Conservation (phyloP, 2,113 vertebrate genomes). For the Charadrius vociferus region DNA sequence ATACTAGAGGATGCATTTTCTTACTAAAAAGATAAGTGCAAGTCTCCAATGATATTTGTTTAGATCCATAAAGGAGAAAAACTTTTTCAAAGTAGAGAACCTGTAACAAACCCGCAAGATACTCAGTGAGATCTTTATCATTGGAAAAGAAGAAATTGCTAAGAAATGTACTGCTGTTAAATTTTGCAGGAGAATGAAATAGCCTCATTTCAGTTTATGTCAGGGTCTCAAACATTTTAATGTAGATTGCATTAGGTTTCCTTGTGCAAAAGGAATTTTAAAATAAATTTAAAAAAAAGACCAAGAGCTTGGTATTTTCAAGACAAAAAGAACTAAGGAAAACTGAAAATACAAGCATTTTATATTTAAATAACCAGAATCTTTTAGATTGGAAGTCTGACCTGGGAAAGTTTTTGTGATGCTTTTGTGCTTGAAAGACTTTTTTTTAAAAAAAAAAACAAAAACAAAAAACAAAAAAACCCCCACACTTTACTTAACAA, state of each 20-base stretch:
- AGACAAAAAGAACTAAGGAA: not conserved
- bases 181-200: conserved; percentile 29
- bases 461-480: too few relatives aligned
- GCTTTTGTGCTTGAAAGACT: not conserved
- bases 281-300: not conserved
- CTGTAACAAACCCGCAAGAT: not conserved
- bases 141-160: not conserved
- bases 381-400: not conserved
- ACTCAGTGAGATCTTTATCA: not conserved
- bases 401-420: not conserved
- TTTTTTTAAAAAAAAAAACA: too few relatives aligned
- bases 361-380: not conserved
- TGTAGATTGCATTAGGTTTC: not conserved
- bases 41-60: not conserved
- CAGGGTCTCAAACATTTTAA: conserved; percentile 14
- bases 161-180: not conserved
- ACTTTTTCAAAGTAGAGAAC: not conserved
- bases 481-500: not conserved
- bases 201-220: not conserved
- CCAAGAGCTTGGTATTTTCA: not conserved
- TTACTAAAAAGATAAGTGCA: not conserved
- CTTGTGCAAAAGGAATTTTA: not conserved
- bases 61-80: not conserved
- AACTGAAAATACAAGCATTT: not conserved
- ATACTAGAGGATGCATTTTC: not conserved